Conservation (phyloP, 2,888 invertebrate species). For the Drosophila aldrichi region DNA sequence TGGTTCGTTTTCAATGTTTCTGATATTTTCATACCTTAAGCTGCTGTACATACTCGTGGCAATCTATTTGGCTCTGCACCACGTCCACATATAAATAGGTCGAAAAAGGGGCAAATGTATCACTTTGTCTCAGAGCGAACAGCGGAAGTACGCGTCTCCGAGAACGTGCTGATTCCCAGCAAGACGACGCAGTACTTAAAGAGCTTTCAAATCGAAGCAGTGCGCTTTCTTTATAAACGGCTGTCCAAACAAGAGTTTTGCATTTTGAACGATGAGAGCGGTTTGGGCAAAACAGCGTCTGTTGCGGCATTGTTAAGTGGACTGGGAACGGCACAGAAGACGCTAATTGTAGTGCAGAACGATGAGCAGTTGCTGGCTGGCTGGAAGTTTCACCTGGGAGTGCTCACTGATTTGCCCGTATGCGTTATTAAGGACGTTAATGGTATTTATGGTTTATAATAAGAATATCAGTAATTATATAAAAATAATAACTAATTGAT, state of each 20-base stretch:
- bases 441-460: conserved; percentile 47
- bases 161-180: conserved; percentile 69
- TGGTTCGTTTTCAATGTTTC: conserved; percentile 84
- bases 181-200: conserved; percentile 82
- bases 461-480: background rate
- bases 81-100: conserved; percentile 31
- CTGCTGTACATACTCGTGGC: conserved; percentile 83
- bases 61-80: conserved; percentile 82
- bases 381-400: conserved; percentile 83
- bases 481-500: background rate
- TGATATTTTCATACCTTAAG: conserved; percentile 84
- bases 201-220: conserved; percentile 82
- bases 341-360: conserved; percentile 81
- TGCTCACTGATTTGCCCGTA: conserved; percentile 74
- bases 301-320: conserved; percentile 78
- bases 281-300: conserved; percentile 81
- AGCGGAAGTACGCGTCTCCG: conserved; percentile 74
- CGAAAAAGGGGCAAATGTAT: conserved; percentile 70
- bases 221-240: conserved; percentile 81
- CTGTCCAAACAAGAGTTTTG: conserved; percentile 79
- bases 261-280: conserved; percentile 84
- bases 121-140: conserved; percentile 82
- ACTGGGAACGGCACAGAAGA: conserved; percentile 65
- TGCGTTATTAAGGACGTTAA: conserved; percentile 73
- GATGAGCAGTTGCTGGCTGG: conserved; percentile 79